Base-by-base conservation (phyloP, 1,140 invertebrate genomes). In the Dinothrombium tinctorium region DNA sequence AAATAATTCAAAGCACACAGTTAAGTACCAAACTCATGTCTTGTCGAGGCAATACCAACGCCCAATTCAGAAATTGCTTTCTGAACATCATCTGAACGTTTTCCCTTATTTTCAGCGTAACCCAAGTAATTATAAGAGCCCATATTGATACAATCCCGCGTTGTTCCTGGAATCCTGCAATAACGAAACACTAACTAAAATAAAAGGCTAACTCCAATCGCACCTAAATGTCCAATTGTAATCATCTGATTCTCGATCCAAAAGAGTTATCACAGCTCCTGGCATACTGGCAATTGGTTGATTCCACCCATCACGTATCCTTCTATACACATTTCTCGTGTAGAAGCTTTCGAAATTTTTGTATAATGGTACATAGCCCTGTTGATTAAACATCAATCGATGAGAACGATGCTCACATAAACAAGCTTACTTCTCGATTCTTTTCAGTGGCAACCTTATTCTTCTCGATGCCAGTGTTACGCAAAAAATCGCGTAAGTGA, bases 101-200 rank as follows among this genome's bases (percentile, higher is more conserved):
- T 61, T 8, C 82, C 81, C 2, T 60, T 56, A 40, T 69, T 66
- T 55, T 81, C 73, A 20, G 80, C 78, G 58, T 87, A 87, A 2
- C 83, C 84, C 32, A 90, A 61, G 57, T 90, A 90, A 61, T 90
- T 90, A 56, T 90, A 90, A 1, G 83, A 89, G 40, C 81, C 83
- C 51, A 89, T 63, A 62, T 90, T 89, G 47, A 89, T 47, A 25
- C 45, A 50, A 15, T 41, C 46, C n/a, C 43, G 37, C 28, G 37
- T 38, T n/a, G 36, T 46, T 36, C 48, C 51, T 24, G 47, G 33
- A n/a, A 41, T 37, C 39, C 47, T 47, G 28, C n/a, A n/a, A n/a
- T n/a, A n/a, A n/a, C n/a, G n/a, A n/a, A n/a, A n/a, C n/a, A n/a
- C 14, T 42, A 12, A 42, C 5, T 7, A 41, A 42, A 42, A 42